These are phyloP conservation scores for Caradrina clavipalpis DNA, from an alignment of 2,888 invertebrate genomes.

Conservation along the genomic window DNA sequence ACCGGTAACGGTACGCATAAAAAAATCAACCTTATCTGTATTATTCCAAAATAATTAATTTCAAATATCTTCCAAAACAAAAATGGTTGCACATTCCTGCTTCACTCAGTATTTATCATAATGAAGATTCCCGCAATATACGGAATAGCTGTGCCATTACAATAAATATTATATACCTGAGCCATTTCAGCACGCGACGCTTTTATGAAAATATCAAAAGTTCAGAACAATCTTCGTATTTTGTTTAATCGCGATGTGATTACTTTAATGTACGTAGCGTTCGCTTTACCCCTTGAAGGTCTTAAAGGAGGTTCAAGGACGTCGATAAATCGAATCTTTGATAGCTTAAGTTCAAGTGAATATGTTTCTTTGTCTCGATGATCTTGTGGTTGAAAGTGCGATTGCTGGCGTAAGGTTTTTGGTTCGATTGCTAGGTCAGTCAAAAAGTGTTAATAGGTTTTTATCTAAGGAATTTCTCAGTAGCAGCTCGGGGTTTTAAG, in stretches of 20 bases:
- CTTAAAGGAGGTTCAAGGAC: conserved; percentile 60
- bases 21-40: no score
- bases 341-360: no score
- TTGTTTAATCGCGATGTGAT: conserved; percentile 53
- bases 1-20: no score
- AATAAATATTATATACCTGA: conserved; percentile 35
- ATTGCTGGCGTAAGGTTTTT: no score
- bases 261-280: conserved; percentile 48
- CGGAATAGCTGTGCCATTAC: conserved; percentile 43
- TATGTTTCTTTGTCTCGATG: no score
- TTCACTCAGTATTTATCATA: conserved; percentile 15
- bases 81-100: conserved; percentile 50
- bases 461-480: no score
- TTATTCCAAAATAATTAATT: no score
- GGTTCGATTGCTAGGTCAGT: no score
- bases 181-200: conserved; percentile 55
- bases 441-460: no score
- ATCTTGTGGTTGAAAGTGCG: no score
- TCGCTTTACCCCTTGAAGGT: conserved; percentile 20
- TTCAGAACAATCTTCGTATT: conserved; percentile 61
- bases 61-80: neutral
- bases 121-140: conserved; percentile 26
- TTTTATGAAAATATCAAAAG: conserved; percentile 64
- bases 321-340: neutral
- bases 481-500: no score